Conservation (phyloP, 2,888 invertebrate genomes). For the Tridacna crocea region DNA sequence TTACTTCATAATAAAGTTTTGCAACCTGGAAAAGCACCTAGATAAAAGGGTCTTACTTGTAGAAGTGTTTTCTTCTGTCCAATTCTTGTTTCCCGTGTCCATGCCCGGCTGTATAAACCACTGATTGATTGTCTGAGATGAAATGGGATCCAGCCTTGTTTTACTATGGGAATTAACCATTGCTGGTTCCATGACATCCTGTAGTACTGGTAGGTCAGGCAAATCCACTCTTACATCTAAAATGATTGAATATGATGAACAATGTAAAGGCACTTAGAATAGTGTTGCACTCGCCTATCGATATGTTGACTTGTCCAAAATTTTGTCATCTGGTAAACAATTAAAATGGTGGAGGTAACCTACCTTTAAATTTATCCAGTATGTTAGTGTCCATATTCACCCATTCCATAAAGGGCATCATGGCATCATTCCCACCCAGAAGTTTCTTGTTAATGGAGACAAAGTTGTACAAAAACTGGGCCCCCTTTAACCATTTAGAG, state of each 20-base stretch:
- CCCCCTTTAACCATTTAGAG: constrained; percentile 80
- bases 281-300: no score
- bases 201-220: constrained; percentile 8
- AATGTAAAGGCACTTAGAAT: no score
- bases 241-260: no score
- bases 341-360: constrained; percentile 10
- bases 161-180: not conserved
- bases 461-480: constrained; percentile 75
- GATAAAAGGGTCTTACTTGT: not conserved
- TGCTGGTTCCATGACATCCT: not conserved
- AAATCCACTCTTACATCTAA: constrained; percentile 13
- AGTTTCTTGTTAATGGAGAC: constrained; percentile 69
- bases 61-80: not conserved
- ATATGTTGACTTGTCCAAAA: no score
- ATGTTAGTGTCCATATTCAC: constrained; percentile 78
- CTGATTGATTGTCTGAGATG: constrained; percentile 59
- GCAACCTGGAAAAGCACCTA: no score
- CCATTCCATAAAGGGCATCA: constrained; percentile 81
- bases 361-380: constrained; percentile 77
- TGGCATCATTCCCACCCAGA: constrained; percentile 58
- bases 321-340: no score
- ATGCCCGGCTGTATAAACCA: constrained; percentile 58
- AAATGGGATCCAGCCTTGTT: constrained; percentile 29
- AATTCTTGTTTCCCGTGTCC: constrained; percentile 1
- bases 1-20: no score